Evolutionary conservation across 2,888 invertebrate genomes (phyloP), one percentile per base, ranked within the genome.

Genomic region (Hypselothyrea guttata): DNA sequence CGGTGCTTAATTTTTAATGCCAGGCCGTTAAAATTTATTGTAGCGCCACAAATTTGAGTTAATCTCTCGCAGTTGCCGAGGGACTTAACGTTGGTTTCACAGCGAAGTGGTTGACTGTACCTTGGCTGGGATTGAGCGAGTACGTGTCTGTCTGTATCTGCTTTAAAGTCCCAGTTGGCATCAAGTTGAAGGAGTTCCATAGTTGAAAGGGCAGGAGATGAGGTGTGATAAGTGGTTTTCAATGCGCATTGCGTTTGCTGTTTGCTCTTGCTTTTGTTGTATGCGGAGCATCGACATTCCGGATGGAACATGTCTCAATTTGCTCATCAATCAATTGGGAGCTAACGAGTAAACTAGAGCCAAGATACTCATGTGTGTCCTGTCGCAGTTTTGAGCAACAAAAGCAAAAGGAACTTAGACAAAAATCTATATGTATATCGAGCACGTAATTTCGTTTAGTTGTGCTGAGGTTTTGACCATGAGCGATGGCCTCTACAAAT

Each of bases 401-500:
- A 9, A 13, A 30, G 41, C n/a, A 44, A 41, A 53, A 11, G 4
- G 38, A 38, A 38, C 16, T n/a, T n/a, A 49, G 44, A 35, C 22
- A 40, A 46, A 56, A 44, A 65, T 48, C 67, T 68, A 8, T 13
- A n/a, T n/a, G n/a, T n/a, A 22, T 22, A 62, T 73, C 57, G 52
- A 74, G 85, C 87, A 87, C 87, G 87, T 86, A 86, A 78, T 87
- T 82, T 77, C 79, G 79, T 73, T 87, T 86, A 77, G 79, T 65
- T 75, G 67, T 49, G 67, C 53, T 44, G 65, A 56, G 76, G 47
- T 68, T 73, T 54, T 67, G 82, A 75, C 66, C 82, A 64, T 63
- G 78, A 78, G 65, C 73, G 78, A 78, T 78, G 77, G 40, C 34
- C 22, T 5, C 22, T 22, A 9, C 22, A 27, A 49, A 41, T 31